Percentiles rank a stretch among this genome's conserved stretches.
phyloP scores from a whole-genome alignment of 1,140 invertebrate genomes.

The Cotesia vestalis region DNA sequence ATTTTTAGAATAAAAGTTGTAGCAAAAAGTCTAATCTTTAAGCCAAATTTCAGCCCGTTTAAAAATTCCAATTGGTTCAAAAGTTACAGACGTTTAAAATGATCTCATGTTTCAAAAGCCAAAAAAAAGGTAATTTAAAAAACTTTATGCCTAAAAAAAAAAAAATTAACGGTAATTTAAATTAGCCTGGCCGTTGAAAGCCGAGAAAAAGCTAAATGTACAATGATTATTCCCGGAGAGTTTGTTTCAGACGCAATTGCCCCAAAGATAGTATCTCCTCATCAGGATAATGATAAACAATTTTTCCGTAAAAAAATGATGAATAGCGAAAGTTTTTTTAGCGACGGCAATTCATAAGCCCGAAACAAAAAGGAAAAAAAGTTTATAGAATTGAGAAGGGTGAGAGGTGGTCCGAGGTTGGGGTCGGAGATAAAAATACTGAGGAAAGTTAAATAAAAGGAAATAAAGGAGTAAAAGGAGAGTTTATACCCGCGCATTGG shows the following conservation, averaged over 20 bases:
- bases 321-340: slow-evolving; percentile 18
- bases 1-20: too few relatives aligned
- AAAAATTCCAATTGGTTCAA: too few relatives aligned
- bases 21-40: too few relatives aligned
- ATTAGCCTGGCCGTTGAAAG: too few relatives aligned
- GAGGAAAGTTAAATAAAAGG: neutral
- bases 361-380: slow-evolving; percentile 6
- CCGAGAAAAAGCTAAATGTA: too few relatives aligned
- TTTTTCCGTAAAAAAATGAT: slow-evolving; percentile 10
- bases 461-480: slow-evolving; percentile 1
- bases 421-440: neutral
- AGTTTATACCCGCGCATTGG: slow-evolving; percentile 33
- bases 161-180: too few relatives aligned
- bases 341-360: slow-evolving; percentile 10
- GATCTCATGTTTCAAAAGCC: too few relatives aligned
- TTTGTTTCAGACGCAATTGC: neutral
- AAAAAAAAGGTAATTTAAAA: too few relatives aligned
- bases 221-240: too few relatives aligned
- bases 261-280: neutral
- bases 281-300: neutral
- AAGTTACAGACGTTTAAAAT: too few relatives aligned
- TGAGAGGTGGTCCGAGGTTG: neutral
- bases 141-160: too few relatives aligned
- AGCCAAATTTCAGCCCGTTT: too few relatives aligned
- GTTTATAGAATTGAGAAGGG: neutral